Evolutionary conservation across 2,888 invertebrate genomes (phyloP).

Genomic region (Hypomecis punctinalis): DNA sequence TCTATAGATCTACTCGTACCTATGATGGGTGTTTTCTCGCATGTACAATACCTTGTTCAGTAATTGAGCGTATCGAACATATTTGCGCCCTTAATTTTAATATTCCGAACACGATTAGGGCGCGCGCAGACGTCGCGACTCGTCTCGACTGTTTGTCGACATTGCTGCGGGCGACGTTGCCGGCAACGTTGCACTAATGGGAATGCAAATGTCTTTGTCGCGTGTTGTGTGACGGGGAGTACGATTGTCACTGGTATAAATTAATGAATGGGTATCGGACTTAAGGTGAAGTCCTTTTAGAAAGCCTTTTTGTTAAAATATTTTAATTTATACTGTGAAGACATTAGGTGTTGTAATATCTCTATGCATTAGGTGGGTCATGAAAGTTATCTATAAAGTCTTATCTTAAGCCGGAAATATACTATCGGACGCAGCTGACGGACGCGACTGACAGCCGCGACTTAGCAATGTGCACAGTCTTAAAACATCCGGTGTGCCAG

Average conservation of each 20-base stretch:
- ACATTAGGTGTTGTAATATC: too few relatives aligned
- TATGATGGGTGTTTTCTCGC: too few relatives aligned
- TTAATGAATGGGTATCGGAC: too few relatives aligned
- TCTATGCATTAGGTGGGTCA: too few relatives aligned
- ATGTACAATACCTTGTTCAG: slow-evolving; percentile 10
- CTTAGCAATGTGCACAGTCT: too few relatives aligned
- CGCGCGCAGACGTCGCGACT: slow-evolving; percentile 27
- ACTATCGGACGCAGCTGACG: too few relatives aligned
- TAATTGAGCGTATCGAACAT: not conserved
- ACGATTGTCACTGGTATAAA: slow-evolving; percentile 1
- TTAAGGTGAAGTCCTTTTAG: not conserved
- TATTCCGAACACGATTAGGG: slow-evolving; percentile 22
- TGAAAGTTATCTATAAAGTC: too few relatives aligned
- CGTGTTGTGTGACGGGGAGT: not conserved
- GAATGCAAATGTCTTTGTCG: slow-evolving; percentile 55
- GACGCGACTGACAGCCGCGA: too few relatives aligned
- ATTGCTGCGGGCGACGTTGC: slow-evolving; percentile 11
- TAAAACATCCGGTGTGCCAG: too few relatives aligned
- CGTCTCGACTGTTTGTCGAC: slow-evolving; percentile 25
- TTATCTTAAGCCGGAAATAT: too few relatives aligned
- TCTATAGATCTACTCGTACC: too few relatives aligned
- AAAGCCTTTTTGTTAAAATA: not conserved
- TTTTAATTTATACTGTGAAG: too few relatives aligned
- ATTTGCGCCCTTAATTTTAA: slow-evolving; percentile 8
- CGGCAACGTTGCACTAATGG: slow-evolving; percentile 51